These are phyloP conservation scores for Onychomys arenicola DNA, from an alignment of 2,797 vertebrate genomes.

Conservation along the genomic window DNA sequence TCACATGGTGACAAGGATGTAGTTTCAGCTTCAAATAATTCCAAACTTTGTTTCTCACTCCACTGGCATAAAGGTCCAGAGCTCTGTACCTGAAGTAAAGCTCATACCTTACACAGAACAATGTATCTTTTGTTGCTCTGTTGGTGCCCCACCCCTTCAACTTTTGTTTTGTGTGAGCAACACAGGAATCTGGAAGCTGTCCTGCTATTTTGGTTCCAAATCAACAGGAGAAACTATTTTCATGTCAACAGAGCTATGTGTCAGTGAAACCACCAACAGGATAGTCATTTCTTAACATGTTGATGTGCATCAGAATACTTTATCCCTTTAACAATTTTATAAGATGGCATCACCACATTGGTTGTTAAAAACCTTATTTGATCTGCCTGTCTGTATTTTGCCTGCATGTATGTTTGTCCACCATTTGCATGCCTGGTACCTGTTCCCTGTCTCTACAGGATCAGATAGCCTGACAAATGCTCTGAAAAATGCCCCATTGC, in stretches of 20 bases:
- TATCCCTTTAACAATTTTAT: not conserved
- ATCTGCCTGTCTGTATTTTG: not conserved
- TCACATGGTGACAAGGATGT: not conserved
- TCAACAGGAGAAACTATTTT: conserved; percentile 76
- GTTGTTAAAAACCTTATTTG: not conserved
- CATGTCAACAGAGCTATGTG: conserved; percentile 52
- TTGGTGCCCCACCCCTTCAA: conserved; percentile 56
- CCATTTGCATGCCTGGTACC: not conserved
- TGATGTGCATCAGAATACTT: not conserved
- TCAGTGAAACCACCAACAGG: conserved; percentile 56
- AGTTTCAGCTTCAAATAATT: conserved; percentile 5
- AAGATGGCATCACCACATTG: not conserved
- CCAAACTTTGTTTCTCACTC: conserved; percentile 10
- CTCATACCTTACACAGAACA: conserved; percentile 48
- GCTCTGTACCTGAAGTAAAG: conserved; percentile 41
- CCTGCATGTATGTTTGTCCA: not conserved
- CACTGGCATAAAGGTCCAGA: conserved; percentile 13
- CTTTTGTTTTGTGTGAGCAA: conserved; percentile 77
- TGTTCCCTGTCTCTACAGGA: no score
- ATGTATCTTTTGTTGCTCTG: conserved; percentile 68
- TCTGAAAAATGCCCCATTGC: no score
- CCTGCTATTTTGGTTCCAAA: conserved; percentile 24
- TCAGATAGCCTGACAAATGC: no score
- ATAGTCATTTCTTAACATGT: conserved; percentile 23
- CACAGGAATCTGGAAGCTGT: conserved; percentile 34